Evolutionary conservation across 92 coral and sea anemone genomes (phyloP).

Genomic region (Porites cylindrica): DNA sequence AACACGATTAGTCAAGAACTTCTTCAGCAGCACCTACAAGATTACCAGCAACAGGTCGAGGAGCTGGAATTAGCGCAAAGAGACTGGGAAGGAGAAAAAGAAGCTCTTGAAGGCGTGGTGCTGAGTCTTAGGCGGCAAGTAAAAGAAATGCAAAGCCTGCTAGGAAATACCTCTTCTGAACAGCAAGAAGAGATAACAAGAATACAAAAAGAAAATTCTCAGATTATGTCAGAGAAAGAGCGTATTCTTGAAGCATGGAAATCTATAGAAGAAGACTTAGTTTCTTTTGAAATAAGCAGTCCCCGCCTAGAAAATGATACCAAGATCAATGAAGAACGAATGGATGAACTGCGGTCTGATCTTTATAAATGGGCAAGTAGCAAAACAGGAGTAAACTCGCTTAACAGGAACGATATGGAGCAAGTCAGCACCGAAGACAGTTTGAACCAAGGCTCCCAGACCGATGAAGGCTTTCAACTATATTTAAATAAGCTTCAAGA

Average conservation of each 20-base stretch:
- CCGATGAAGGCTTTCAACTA: conserved; percentile 53
- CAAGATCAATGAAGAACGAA: conserved; percentile 63
- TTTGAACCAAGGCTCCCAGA: conserved; percentile 63
- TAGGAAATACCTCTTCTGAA: neutral
- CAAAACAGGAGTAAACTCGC: neutral
- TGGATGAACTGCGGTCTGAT: conserved; percentile 55
- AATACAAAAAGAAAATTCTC: conserved; percentile 48
- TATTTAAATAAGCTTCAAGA: conserved; percentile 66
- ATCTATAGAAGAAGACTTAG: conserved; percentile 52
- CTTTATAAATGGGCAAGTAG: conserved; percentile 65
- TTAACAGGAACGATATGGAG: neutral
- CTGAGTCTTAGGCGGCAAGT: conserved; percentile 78
- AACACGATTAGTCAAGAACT: neutral
- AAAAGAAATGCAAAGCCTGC: conserved; percentile 57
- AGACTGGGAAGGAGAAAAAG: conserved; percentile 92
- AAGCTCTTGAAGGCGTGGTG: conserved; percentile 85
- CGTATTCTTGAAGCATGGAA: conserved; percentile 65
- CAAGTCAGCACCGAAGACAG: conserved; percentile 36
- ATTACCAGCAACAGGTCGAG: conserved; percentile 76
- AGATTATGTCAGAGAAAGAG: conserved; percentile 49
- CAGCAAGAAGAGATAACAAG: conserved; percentile 15
- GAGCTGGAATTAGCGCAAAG: conserved; percentile 79
- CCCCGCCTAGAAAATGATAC: conserved; percentile 36
- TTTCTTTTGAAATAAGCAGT: conserved; percentile 31
- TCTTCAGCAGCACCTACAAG: conserved; percentile 74